Evolutionary conservation across 2,888 invertebrate genomes (phyloP), one percentile per base, ranked within the genome.

Genomic region (Andrena trimmerana): DNA sequence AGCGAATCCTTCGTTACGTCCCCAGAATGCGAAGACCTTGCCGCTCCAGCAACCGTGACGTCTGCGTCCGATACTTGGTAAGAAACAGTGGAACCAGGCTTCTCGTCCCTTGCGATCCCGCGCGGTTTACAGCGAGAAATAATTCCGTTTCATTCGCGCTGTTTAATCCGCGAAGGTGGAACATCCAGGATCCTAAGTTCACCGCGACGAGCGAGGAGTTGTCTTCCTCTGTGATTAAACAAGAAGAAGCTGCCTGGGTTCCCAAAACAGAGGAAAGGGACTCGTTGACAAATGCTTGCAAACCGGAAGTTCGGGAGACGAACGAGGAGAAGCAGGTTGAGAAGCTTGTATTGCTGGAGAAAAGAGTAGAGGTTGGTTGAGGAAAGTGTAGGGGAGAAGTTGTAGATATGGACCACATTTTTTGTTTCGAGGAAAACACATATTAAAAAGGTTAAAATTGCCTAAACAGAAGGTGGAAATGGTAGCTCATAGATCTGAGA

Each of bases 1-100:
- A 96, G 96, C 36, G 96, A 96, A 27, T 96, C 96, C 1, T 96
- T 96, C 93, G 96, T 96, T 90, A 96, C 96, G 0, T 96, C 96
- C 13, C 96, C 96, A 0, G 96, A 96, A 91, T 96, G 96, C 86
- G 96, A 96, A 79, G 95, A 95, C 57, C 68, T 82, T 71, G 73
- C 78, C 70, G 76, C 70, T 27, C 71, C 67, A 54, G 63, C 75
- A 29, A 68, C 77, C 50, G 48, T 73, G 54, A 69, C 82, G 66
- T 8, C 75, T 20, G 52, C 24, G 24, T 42, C 31, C 68, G 74
- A 67, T 57, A 65, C 75, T 42, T 71, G 87, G 87, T 87, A 69
- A 20, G 74, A 62, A 63, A 72, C 8, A 8, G 1, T 16, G 20
- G 10, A 52, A 24, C 54, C n/a, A 20, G 6, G 20, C 57, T 20